Conservation (phyloP, 2,113 vertebrate genomes). For the Xerus inauris region DNA sequence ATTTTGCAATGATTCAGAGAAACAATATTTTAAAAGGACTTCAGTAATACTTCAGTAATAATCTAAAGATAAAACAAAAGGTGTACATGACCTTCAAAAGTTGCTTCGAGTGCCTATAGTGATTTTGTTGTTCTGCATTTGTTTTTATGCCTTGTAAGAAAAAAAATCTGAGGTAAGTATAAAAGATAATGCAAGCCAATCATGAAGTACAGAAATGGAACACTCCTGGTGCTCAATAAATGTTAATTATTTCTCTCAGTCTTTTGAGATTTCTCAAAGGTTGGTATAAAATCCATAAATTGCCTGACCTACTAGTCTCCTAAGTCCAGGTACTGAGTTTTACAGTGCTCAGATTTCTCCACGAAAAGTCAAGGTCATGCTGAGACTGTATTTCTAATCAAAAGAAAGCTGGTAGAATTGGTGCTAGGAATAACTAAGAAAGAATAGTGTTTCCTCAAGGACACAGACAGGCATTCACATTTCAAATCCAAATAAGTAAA, state of each 20-base stretch:
- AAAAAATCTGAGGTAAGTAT: background rate
- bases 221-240: background rate
- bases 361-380: background rate
- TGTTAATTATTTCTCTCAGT: background rate
- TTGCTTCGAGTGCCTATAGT: background rate
- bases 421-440: background rate
- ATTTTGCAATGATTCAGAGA: conserved; percentile 9
- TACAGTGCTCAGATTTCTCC: background rate
- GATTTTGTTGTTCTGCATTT: conserved; percentile 21
- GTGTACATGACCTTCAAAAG: conserved; percentile 32
- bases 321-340: background rate
- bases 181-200: background rate
- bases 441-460: background rate
- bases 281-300: background rate
- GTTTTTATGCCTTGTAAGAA: background rate
- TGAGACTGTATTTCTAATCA: background rate
- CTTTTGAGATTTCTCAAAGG: background rate
- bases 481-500: background rate
- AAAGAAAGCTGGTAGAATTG: background rate
- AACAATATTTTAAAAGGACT: conserved; percentile 31
- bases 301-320: background rate
- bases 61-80: conserved; percentile 32
- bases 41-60: conserved; percentile 3
- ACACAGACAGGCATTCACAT: background rate
- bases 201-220: background rate